Evolutionary conservation across 2,888 invertebrate genomes (phyloP), one percentile per base, ranked within the genome.

Genomic region (Dicycla oo): DNA sequence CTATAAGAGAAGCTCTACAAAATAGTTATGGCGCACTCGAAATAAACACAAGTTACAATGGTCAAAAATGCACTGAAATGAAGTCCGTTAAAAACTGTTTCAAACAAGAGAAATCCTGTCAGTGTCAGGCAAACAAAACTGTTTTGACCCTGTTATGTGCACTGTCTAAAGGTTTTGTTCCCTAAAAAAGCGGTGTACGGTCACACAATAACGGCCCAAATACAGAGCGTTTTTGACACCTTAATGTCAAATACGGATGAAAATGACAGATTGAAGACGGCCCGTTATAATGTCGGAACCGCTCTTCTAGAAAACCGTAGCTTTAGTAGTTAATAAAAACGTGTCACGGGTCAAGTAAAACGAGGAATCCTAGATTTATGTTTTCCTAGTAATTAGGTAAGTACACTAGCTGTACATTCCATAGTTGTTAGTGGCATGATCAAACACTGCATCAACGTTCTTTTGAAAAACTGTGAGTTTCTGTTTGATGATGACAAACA

Each of bases 401-500:
- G 15, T n/a, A 62, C 13, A 49, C 11, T 51, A 57, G 20, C 26
- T 51, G 49, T 51, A 47, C 26, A 63, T 60, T 72, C 26, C 34
- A 8, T 51, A 57, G 30, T 30, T 18, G 5, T 11, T 65, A 45
- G 15, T 49, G 11, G 20, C 10, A 34, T 65, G 51, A 53, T 38
- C 40, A 76, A 51, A 73, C 49, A 68, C 23, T 78, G 69, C 69
- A 30, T 65, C 68, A 78, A 51, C 7, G 10, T 65, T 78, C 65
- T 60, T 63, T 45, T 26, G 58, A 66, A 71, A 65, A 75, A 49
- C 62, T 51, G 7, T 58, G 58, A 67, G 64, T 70, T 75, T 69
- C 62, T 45, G 43, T 74, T 69, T 61, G n/a, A 47, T 40, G 26
- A 61, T 51, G 66, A 70, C 75, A 58, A 75, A 79, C 40, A 67